Evolutionary conservation across 1,140 invertebrate genomes (phyloP).

Genomic region (Gonioctena quinquepunctata): DNA sequence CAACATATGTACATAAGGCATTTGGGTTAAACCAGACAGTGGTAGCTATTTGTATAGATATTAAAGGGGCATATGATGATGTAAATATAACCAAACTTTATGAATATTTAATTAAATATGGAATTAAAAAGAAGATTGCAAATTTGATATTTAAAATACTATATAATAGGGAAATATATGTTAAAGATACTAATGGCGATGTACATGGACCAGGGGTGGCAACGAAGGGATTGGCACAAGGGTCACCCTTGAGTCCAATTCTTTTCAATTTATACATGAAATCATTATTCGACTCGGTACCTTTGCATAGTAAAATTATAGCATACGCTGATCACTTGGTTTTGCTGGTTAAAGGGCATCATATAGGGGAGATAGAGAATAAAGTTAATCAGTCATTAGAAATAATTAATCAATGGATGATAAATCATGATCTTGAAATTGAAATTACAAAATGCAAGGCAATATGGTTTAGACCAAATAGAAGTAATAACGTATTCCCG

Average conservation of each 20-base stretch:
- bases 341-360: neutral
- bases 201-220: neutral
- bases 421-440: neutral
- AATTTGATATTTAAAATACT: conserved; percentile 16
- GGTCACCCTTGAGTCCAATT: too few relatives aligned
- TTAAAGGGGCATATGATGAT: neutral
- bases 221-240: too few relatives aligned
- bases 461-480: neutral
- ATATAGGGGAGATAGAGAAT: neutral
- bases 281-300: too few relatives aligned
- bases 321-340: neutral
- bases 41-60: too few relatives aligned
- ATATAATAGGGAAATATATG: neutral
- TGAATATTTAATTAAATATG: neutral
- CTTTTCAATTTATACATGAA: too few relatives aligned
- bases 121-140: neutral
- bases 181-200: neutral
- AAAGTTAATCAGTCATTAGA: neutral
- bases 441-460: neutral
- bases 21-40: too few relatives aligned
- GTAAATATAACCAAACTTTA: neutral
- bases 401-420: neutral
- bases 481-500: neutral
- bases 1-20: too few relatives aligned
- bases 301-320: too few relatives aligned